Base-by-base conservation (phyloP, 2,888 invertebrate genomes). In the Palloptera scutellata region DNA sequence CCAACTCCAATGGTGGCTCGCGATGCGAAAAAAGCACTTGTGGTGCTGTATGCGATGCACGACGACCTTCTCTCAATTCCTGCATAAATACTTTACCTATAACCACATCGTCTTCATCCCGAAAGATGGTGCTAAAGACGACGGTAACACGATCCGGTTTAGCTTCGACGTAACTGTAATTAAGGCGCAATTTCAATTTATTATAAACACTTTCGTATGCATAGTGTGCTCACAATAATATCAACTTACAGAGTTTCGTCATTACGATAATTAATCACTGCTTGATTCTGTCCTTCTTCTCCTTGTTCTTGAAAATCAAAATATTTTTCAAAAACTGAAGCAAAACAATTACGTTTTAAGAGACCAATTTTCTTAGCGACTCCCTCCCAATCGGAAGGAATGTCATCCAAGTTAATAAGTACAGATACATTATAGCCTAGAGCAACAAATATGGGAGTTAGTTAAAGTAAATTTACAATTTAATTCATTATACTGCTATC, bases 31-130 rank as follows among this genome's bases (percentile, higher is more conserved):
- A 95, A 76, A 95, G 86, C 78, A 95, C 95, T 88, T 92, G 92
- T 48, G 94, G 94, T 69, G 97, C 96, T 64, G 97, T 97, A 83
- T 97, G 97, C 75, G 95, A 95, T 40, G 97, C 97, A 83, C 97
- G 90, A 74, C 98, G 89, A 17, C 98, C 98, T 86, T 99, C 99
- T 83, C 97, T 96, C 79, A 99, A 92, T 87, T 99, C 99, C 88
- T 98, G 98, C 92, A 99, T 94, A 88, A 99, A 99, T 78, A 99
- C 96, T 87, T 99, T 99, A 67, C 99, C 99, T 85, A 99, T 95
- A 65, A 99, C 92, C 81, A 99, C 93, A 86, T 99, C 99, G 84
- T 98, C 97, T 83, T 97, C 96, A 84, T 98, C 98, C 80, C 96
- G 94, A 87, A 99, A 99, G 82, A 98, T 93, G 74, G 99, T 99